phyloP scores from a whole-genome alignment of 2,113 vertebrate species.

The Xenopus tropicalis region DNA sequence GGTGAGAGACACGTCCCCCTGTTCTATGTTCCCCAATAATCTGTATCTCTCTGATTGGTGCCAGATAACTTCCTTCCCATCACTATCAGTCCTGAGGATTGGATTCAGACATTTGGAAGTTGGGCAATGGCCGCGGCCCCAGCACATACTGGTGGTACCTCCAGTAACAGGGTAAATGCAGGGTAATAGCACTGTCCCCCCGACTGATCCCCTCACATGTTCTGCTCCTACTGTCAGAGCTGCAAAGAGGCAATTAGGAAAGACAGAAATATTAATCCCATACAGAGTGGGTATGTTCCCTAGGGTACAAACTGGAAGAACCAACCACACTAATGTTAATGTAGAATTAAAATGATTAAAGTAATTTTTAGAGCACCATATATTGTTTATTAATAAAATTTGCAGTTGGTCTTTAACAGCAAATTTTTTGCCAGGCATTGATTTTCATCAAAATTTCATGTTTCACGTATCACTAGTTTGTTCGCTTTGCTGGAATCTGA shows the following conservation, averaged over 20 bases:
- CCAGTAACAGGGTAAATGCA: conserved; percentile 49
- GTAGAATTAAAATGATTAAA: too few species aligned
- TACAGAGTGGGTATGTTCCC: too few species aligned
- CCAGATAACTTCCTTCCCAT: not conserved
- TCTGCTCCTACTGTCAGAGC: conserved; percentile 40
- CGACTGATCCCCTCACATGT: conserved; percentile 50
- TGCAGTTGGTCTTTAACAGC: too few species aligned
- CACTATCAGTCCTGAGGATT: conserved; percentile 53
- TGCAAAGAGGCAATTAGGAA: not conserved
- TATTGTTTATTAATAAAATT: too few species aligned
- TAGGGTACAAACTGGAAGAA: too few species aligned
- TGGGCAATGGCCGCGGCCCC: conserved; percentile 63
- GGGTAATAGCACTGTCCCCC: conserved; percentile 60
- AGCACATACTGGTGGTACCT: conserved; percentile 56
- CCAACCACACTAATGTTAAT: too few species aligned
- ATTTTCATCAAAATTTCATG: too few species aligned
- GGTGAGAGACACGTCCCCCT: conserved; percentile 66
- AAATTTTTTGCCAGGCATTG: too few species aligned
- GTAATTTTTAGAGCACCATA: too few species aligned
- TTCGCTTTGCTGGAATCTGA: too few species aligned
- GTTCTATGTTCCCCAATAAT: conserved; percentile 45
- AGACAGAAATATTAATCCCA: not conserved
- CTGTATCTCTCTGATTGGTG: conserved; percentile 49
- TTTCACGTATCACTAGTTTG: too few species aligned
- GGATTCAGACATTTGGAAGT: conserved; percentile 48